Base-by-base conservation (phyloP, 2,797 vertebrate genomes). In the Todus mexicanus region DNA sequence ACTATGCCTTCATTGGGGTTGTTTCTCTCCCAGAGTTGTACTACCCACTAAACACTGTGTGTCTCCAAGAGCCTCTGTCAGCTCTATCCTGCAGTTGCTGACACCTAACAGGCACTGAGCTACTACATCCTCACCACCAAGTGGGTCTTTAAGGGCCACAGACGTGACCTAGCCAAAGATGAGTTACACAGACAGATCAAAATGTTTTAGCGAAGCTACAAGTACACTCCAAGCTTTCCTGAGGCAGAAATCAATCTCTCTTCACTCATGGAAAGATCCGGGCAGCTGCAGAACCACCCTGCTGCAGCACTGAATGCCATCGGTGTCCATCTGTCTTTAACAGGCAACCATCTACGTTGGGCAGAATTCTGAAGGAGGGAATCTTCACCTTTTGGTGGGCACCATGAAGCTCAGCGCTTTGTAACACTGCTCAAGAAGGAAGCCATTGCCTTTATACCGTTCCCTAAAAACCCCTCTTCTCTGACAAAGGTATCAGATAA, bases 201-300 rank as follows among this genome's bases (percentile, higher is more conserved):
- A 94, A 79, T 42, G 25, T 84, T 75, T 66, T 6, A 79, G 80
- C 17, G 19, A 87, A 66, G 65, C 65, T 94, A 13, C 63, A 85
- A 90, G 77, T 79, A 90, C 27, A 68, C 77, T 82, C 71, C 65
- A 81, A 81, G 93, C 81, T 90, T 85, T 94, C 92, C 94, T 43
- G 60, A 84, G 80, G 95, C 87, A 96, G 83, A 91, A 95, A 95
- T 84, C 79, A 53, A 84, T 94, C 73, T 86, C 84, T 84, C 72
- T 78, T 68, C 88, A 76, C 72, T 25, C 71, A 93, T 35, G 47
- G 81, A 85, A 93, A 92, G 72, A 74, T 29, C 40, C 51, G 89
- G 75, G 18, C 74, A 84, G 65, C 65, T 38, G 65, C 60, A 89
- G 82, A 65, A 93, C 12, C 29, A 16, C 75, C 29, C 59, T 63